Percentiles rank a stretch among this genome's conserved stretches.
These are phyloP conservation scores for Pseudachorutes palmiensis DNA, from an alignment of 1,140 invertebrate genomes.

Conservation along the genomic window DNA sequence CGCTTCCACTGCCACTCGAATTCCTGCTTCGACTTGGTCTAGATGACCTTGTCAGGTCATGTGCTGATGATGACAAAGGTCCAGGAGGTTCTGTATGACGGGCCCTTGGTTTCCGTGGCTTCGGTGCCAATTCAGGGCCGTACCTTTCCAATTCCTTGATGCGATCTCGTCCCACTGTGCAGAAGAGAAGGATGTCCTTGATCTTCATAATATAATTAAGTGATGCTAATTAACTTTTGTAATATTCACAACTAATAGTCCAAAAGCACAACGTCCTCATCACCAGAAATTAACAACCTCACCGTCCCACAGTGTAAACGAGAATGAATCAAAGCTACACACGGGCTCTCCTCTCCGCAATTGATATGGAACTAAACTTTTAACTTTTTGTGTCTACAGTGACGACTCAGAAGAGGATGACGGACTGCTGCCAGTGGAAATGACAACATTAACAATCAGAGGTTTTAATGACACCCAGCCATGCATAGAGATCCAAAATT, in stretches of 20 bases:
- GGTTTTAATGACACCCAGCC: no score
- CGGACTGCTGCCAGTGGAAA: no score
- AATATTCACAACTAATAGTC: no score
- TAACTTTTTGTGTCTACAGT: neutral
- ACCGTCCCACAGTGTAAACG: neutral
- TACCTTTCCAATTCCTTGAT: constrained; percentile 14
- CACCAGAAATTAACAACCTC: neutral
- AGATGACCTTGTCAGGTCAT: neutral
- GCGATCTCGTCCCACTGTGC: constrained; percentile 18
- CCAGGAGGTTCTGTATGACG: neutral
- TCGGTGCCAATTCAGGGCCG: constrained; percentile 19
- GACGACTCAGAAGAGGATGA: no score
- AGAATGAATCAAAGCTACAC: neutral
- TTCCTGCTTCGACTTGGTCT: neutral
- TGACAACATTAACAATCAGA: no score
- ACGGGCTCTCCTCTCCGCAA: neutral
- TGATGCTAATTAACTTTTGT: no score
- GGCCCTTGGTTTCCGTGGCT: neutral
- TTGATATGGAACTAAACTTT: no score
- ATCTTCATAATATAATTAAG: constrained; percentile 26
- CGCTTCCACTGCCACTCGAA: neutral
- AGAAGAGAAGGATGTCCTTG: constrained; percentile 27
- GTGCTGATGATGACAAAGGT: neutral
- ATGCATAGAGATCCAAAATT: no score
- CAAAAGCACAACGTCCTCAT: no score